These are phyloP conservation scores for Lysiphlebus fabarum DNA, from an alignment of 1,140 invertebrate genomes.

Conservation along the genomic window DNA sequence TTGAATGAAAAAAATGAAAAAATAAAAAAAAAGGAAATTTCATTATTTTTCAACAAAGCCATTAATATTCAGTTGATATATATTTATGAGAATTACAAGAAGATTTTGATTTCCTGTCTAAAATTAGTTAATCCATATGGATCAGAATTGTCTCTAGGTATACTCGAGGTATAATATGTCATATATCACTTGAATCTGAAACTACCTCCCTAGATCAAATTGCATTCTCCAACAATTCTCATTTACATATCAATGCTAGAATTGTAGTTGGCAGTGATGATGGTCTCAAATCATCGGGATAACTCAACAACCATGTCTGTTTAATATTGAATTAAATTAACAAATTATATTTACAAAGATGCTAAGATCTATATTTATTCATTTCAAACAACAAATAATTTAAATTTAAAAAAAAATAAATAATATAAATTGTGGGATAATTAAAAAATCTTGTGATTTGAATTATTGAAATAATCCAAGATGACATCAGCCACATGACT, in stretches of 20 bases:
- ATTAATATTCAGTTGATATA: too few relatives aligned
- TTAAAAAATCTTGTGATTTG: too few relatives aligned
- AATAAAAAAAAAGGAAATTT: too few relatives aligned
- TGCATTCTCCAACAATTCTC: constrained; percentile 12
- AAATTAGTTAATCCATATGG: constrained; percentile 37
- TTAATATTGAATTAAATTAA: not conserved
- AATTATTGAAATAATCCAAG: too few relatives aligned
- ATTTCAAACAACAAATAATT: not conserved
- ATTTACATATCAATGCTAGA: constrained; percentile 23
- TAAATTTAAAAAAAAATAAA: too few relatives aligned
- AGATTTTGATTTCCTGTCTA: constrained; percentile 2
- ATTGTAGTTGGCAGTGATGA: constrained; percentile 17
- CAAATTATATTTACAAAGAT: too few relatives aligned
- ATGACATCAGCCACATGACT: too few relatives aligned
- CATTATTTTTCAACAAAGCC: too few relatives aligned
- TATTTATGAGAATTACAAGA: too few relatives aligned
- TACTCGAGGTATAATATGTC: constrained; percentile 17
- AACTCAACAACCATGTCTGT: not conserved
- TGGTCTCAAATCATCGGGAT: constrained; percentile 20
- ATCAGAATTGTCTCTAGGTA: constrained; percentile 29
- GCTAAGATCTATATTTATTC: too few relatives aligned
- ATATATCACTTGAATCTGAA: constrained; percentile 25
- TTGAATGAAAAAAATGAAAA: too few relatives aligned
- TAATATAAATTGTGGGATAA: too few relatives aligned
- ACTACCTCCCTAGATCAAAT: constrained; percentile 2